Conservation (phyloP, 2,888 invertebrate genomes). For the Chesias legatella region DNA sequence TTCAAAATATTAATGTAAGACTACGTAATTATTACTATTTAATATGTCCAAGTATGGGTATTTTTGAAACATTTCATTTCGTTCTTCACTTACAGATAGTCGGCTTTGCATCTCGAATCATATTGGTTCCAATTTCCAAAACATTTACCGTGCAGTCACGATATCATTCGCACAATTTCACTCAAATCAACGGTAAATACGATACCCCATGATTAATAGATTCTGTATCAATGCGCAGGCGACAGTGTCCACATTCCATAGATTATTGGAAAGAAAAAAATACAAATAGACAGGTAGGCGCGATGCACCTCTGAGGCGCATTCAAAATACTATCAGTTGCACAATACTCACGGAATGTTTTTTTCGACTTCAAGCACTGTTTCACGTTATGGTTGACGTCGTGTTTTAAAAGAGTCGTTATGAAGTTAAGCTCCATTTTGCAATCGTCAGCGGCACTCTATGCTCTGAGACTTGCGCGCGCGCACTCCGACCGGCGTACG, state of each 20-base stretch:
- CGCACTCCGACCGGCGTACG: slow-evolving; percentile 40
- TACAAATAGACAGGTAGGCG: slow-evolving; percentile 17
- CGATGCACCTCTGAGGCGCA: slow-evolving; percentile 10
- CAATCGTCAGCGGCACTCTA: slow-evolving; percentile 26
- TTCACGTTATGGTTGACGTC: slow-evolving; percentile 76
- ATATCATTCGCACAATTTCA: background rate
- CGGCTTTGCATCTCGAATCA: background rate
- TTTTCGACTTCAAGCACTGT: slow-evolving; percentile 75
- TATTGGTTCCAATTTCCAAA: slow-evolving; percentile 10
- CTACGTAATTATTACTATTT: too few species aligned
- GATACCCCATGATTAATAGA: background rate
- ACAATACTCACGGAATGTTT: slow-evolving; percentile 64
- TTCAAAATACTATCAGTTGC: background rate
- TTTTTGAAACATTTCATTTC: too few species aligned
- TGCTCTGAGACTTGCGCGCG: slow-evolving; percentile 18
- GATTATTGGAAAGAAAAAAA: slow-evolving; percentile 13
- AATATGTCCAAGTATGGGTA: too few species aligned
- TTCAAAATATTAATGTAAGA: too few species aligned
- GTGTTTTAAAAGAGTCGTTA: slow-evolving; percentile 68
- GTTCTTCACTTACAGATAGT: slow-evolving; percentile 7
- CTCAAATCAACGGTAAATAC: background rate
- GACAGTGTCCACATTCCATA: slow-evolving; percentile 18
- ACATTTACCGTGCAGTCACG: background rate
- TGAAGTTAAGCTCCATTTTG: slow-evolving; percentile 70
- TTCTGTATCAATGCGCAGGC: slow-evolving; percentile 11